A percentile compares a stretch with the other conserved stretches of the same genome.
These are phyloP conservation scores for Saccostrea glomerata DNA, from an alignment of 1,140 invertebrate species.

Conservation along the genomic window DNA sequence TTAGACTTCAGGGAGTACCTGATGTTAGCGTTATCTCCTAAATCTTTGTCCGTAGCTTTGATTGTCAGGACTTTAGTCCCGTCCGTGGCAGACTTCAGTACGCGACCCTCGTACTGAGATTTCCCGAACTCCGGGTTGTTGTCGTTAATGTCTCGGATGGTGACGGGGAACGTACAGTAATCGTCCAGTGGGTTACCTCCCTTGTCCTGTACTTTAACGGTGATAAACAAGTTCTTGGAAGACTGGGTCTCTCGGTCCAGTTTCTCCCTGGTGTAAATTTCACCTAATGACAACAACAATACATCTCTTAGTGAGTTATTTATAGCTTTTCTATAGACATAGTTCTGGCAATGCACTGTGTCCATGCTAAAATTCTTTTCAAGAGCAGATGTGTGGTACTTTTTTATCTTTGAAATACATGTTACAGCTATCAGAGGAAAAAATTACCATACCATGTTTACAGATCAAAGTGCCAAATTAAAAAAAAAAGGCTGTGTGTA, in stretches of 20 bases:
- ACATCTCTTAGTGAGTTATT: neutral
- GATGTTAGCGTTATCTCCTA: constrained; percentile 41
- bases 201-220: constrained; percentile 41
- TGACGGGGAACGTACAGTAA: constrained; percentile 49
- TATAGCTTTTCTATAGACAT: neutral
- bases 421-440: too few relatives aligned
- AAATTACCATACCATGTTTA: too few relatives aligned
- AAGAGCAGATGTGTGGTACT: too few relatives aligned
- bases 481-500: too few relatives aligned
- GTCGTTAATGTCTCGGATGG: constrained; percentile 47
- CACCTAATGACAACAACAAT: neutral
- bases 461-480: too few relatives aligned
- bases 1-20: constrained; percentile 18
- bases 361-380: too few relatives aligned
- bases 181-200: constrained; percentile 48
- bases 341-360: neutral
- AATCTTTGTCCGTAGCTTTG: constrained; percentile 48
- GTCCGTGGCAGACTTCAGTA: constrained; percentile 19
- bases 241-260: constrained; percentile 39
- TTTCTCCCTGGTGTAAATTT: constrained; percentile 7
- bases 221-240: constrained; percentile 42
- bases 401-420: too few relatives aligned
- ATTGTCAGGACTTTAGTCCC: constrained; percentile 41
- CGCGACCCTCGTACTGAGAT: neutral
- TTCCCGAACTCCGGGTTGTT: constrained; percentile 43